Conservation (phyloP, 1,140 invertebrate genomes). For the Trypoxylus dichotomus region DNA sequence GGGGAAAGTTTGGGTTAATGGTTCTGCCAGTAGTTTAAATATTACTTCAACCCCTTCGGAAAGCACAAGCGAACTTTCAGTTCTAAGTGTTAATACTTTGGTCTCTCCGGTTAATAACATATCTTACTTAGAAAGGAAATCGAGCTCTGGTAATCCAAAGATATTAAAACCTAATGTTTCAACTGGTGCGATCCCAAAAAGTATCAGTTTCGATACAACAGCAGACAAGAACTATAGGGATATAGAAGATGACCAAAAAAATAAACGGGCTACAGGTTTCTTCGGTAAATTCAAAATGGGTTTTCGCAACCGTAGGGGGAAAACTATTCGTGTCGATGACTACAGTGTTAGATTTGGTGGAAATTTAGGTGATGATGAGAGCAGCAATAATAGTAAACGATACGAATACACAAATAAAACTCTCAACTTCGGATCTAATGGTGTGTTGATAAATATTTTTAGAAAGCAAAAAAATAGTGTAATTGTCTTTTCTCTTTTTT, state of each 20-base stretch:
- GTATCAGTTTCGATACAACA: conserved; percentile 89
- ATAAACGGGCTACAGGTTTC: conserved; percentile 59
- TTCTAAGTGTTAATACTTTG: conserved; percentile 43
- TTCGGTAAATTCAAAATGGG: conserved; percentile 72
- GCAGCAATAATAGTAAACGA: conserved; percentile 16
- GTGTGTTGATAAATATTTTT: neutral
- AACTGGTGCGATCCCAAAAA: conserved; percentile 86
- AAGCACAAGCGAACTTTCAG: conserved; percentile 47
- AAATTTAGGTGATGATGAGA: conserved; percentile 45
- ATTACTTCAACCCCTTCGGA: conserved; percentile 49
- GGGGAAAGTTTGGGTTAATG: conserved; percentile 48
- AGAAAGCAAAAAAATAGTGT: neutral
- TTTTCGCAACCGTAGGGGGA: conserved; percentile 65
- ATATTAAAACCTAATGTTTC: conserved; percentile 61
- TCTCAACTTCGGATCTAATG: neutral
- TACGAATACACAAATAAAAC: neutral
- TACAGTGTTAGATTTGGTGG: conserved; percentile 44
- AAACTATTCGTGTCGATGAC: conserved; percentile 50
- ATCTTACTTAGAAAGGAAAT: conserved; percentile 31
- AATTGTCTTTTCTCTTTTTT: conserved; percentile 35
- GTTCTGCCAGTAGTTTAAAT: conserved; percentile 47
- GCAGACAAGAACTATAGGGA: conserved; percentile 78
- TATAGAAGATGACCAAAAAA: conserved; percentile 63
- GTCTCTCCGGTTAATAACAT: conserved; percentile 26
- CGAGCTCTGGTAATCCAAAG: conserved; percentile 29